Percentiles rank a stretch among this genome's conserved stretches.
Evolutionary conservation across 2,797 vertebrate species (phyloP).

Genomic region (Masticophis lateralis): DNA sequence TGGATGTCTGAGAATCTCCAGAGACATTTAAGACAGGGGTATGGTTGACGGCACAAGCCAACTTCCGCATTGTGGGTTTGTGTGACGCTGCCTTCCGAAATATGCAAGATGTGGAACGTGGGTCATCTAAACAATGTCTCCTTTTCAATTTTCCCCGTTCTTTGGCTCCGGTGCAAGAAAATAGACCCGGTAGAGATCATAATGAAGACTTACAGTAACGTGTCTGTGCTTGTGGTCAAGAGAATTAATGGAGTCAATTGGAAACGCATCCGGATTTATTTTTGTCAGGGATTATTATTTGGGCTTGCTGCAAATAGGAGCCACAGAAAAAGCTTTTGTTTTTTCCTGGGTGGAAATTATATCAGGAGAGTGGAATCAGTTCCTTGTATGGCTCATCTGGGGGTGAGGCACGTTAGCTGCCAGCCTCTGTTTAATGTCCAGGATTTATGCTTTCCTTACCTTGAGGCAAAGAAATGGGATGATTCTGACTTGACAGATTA

Average conservation of each 20-base stretch:
- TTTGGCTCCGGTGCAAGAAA: conserved; percentile 23
- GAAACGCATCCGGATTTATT: conserved; percentile 24
- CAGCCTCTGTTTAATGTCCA: not conserved
- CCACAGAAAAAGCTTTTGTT: conserved; percentile 44
- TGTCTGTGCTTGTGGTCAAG: conserved; percentile 35
- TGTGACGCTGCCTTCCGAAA: conserved; percentile 12
- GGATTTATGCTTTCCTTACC: not conserved
- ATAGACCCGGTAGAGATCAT: conserved; percentile 35
- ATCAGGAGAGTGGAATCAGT: conserved; percentile 29
- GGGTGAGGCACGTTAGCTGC: conserved; percentile 20
- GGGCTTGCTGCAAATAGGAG: conserved; percentile 45
- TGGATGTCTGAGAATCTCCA: no score
- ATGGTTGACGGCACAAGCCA: not conserved
- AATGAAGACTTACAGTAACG: conserved; percentile 56
- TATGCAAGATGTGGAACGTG: conserved; percentile 12
- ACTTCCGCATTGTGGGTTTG: conserved; percentile 21
- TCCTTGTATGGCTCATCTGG: conserved; percentile 29
- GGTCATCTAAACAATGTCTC: not conserved
- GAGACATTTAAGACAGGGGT: not conserved
- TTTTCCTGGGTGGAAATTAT: conserved; percentile 42
- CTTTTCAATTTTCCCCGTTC: conserved; percentile 25
- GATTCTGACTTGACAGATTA: no score
- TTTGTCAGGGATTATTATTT: conserved; percentile 50
- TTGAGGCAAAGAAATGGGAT: not conserved
- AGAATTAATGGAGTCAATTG: conserved; percentile 40